Evolutionary conservation across 2,113 vertebrate species (phyloP), one percentile per base, ranked within the genome.

Genomic region (Macquaria australasica): DNA sequence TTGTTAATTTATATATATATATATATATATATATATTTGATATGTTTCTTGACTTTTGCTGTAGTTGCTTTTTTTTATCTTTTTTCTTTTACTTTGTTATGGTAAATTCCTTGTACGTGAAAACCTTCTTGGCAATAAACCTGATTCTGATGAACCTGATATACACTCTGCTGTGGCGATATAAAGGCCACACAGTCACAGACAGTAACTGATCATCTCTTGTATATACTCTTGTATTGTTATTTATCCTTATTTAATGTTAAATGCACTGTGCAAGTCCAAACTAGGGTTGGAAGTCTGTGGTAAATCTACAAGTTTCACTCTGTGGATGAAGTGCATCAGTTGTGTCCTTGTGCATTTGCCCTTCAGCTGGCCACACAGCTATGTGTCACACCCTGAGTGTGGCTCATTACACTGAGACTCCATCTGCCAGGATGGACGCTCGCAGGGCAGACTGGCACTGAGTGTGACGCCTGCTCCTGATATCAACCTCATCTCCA

Each of bases 371-470:
- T 12, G 37, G 59, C 25, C 68, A 77, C 67, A 70, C 63, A 64
- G 75, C 76, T 8, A 73, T 85, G 50, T 25, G 70, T 92, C 83
- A 71, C 82, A 76, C 74, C 77, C 66, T 81, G 72, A 63, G 83
- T 69, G 45, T 25, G 55, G 67, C 56, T 89, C 73, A 50, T 70
- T 73, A 75, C 53, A 71, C 88, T 67, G 73, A 70, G 50, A 50
- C 72, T 79, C 92, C 90, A 95, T 94, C 93, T 95, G 94, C 81
- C 77, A 69, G 53, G 59, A 45, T 14, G 66, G 72, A 77, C 56
- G 62, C 90, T 78, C 23, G 34, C 86, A 43, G 89, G 34, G 91
- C 62, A 48, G 48, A 73, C 78, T 73, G 81, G 53, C 68, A 63
- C 82, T 70, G 73, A 59, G 68, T 56, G 68, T 77, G 43, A 73